Percentiles rank a stretch among this genome's conserved stretches.
Evolutionary conservation across 2,797 vertebrate genomes (phyloP).

Genomic region (Semotilus atromaculatus): DNA sequence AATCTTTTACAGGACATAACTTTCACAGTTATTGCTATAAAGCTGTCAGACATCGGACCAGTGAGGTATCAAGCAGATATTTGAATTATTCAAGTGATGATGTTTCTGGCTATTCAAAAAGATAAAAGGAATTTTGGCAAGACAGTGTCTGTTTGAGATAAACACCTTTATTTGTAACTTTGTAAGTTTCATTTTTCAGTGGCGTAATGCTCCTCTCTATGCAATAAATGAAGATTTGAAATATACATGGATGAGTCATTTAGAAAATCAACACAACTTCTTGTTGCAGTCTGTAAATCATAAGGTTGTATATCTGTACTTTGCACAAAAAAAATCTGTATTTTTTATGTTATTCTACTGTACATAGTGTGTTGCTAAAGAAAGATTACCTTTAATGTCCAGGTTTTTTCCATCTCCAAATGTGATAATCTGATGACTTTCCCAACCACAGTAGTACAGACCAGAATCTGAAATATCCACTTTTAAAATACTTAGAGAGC

Average conservation of each 20-base stretch:
- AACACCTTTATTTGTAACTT: background rate
- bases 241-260: no score
- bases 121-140: background rate
- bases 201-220: background rate
- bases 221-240: background rate
- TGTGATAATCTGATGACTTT: rapidly evolving
- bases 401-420: background rate
- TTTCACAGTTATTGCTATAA: background rate
- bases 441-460: conserved; percentile 11
- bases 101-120: background rate
- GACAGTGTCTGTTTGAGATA: no score
- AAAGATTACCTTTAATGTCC: conserved; percentile 10
- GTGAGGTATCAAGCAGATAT: background rate
- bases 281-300: background rate
- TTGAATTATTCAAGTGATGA: background rate
- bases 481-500: background rate
- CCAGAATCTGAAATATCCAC: conserved; percentile 11
- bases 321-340: background rate
- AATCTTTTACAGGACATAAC: conserved; percentile 2
- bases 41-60: background rate
- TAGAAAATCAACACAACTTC: background rate
- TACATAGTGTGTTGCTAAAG: background rate
- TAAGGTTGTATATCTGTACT: background rate
- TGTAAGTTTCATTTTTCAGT: background rate
- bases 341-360: background rate